A percentile compares a stretch with the other conserved stretches of the same genome.
These are phyloP conservation scores for Jaculus jaculus DNA, from an alignment of 2,113 vertebrate species.

Conservation along the genomic window DNA sequence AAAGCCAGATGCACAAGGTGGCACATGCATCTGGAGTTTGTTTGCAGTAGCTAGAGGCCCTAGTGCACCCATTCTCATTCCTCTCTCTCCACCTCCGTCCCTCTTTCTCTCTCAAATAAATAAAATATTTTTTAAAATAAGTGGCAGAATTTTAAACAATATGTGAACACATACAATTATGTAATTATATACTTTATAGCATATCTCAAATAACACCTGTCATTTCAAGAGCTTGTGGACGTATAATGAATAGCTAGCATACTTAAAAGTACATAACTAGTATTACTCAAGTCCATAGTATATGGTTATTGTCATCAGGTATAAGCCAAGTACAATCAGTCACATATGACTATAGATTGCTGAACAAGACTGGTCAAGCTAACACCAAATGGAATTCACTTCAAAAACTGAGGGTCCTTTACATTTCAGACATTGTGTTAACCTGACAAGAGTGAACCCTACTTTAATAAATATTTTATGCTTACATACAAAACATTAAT, in stretches of 20 bases:
- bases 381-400: conserved; percentile 50
- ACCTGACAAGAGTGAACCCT: background rate
- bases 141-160: too few species aligned
- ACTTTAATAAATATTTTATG: conserved; percentile 42
- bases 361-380: background rate
- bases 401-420: background rate
- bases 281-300: background rate
- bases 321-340: background rate
- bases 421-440: conserved; percentile 17
- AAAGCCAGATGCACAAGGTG: too few species aligned
- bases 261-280: background rate
- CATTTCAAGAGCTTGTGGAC: background rate
- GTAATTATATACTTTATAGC: background rate
- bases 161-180: background rate
- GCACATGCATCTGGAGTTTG: too few species aligned
- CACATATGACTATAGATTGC: background rate
- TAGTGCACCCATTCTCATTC: too few species aligned
- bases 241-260: background rate
- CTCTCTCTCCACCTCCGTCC: too few species aligned
- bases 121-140: too few species aligned
- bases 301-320: conserved; percentile 9
- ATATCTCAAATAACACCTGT: conserved; percentile 6
- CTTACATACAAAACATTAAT: conserved; percentile 39
- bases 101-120: too few species aligned
- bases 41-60: too few species aligned